Conservation (phyloP, 2,113 vertebrate species). For the Damaliscus lunatus region DNA sequence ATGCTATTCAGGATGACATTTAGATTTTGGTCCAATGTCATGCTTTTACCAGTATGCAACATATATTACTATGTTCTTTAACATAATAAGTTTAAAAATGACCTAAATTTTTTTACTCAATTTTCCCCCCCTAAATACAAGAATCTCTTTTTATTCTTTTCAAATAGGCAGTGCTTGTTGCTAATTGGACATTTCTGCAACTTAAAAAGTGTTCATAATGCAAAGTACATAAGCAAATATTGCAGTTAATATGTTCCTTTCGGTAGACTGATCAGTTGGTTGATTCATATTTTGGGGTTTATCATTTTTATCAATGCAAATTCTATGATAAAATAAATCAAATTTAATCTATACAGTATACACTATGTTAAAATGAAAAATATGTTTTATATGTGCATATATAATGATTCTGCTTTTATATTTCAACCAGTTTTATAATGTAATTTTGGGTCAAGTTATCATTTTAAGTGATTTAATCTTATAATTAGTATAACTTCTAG, state of each 20-base stretch:
- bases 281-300: neutral
- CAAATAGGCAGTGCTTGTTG: neutral
- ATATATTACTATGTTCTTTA: neutral
- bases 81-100: neutral
- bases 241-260: neutral
- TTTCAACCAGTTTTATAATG: neutral
- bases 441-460: neutral
- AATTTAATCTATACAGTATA: neutral
- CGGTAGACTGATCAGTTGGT: neutral
- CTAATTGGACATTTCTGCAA: neutral
- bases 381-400: neutral
- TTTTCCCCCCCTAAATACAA: neutral
- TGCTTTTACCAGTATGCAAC: neutral
- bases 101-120: neutral
- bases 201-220: neutral
- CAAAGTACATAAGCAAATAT: neutral
- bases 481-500: neutral
- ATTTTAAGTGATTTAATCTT: neutral
- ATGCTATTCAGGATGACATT: neutral
- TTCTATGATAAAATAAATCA: neutral
- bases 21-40: neutral
- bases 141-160: neutral
- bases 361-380: neutral
- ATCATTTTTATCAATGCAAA: neutral
- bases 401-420: neutral